A percentile compares a stretch with the other conserved stretches of the same genome.
phyloP scores from a whole-genome alignment of 2,888 invertebrate genomes.

The Lucinisca nassula region DNA sequence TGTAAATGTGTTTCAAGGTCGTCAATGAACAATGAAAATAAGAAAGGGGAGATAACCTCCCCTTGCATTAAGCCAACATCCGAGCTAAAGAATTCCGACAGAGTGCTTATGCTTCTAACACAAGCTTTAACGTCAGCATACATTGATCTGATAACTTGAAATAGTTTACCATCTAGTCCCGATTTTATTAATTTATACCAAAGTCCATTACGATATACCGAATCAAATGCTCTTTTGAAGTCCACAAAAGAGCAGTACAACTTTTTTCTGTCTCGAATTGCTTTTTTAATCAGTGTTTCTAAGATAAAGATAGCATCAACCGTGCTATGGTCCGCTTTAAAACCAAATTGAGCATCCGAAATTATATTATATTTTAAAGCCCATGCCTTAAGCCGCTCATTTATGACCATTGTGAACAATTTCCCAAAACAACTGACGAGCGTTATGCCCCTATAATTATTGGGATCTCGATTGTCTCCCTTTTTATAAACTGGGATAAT shows the following conservation, averaged over 20 bases:
- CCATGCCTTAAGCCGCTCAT: conserved; percentile 40
- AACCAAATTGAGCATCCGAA: conserved; percentile 49
- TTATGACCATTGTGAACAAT: conserved; percentile 43
- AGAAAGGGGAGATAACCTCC: no score
- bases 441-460: conserved; percentile 41
- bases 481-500: conserved; percentile 51
- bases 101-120: no score
- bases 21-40: no score
- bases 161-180: no score
- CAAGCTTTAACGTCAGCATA: no score
- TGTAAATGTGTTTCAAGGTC: no score
- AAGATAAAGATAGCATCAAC: background rate
- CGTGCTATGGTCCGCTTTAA: conserved; percentile 29
- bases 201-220: no score
- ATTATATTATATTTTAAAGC: conserved; percentile 24
- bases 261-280: background rate
- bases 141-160: no score
- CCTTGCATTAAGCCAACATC: no score
- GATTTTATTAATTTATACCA: no score
- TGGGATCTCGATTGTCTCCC: conserved; percentile 33
- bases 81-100: no score
- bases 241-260: background rate
- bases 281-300: background rate
- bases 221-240: no score
- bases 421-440: conserved; percentile 24